These are phyloP conservation scores for Atta colombica DNA, from an alignment of 1,140 invertebrate species.

Conservation along the genomic window DNA sequence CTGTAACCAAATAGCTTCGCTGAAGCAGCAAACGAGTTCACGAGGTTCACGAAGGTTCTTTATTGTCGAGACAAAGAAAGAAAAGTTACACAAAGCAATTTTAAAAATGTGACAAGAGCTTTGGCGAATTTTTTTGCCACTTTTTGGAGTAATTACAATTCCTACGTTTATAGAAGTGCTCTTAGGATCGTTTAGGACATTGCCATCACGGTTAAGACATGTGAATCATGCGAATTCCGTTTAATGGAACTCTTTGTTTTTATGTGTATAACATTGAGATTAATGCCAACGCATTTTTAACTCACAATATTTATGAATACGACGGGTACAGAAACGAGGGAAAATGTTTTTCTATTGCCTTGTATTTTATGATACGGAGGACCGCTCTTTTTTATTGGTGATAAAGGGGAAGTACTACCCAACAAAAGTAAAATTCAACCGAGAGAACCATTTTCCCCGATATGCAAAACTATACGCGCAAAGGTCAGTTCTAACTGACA, in stretches of 20 bases:
- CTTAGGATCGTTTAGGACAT: neutral
- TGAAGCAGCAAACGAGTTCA: conserved; percentile 49
- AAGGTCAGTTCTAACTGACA: conserved; percentile 38
- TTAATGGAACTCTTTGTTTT: conserved; percentile 20
- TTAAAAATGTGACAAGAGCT: conserved; percentile 40
- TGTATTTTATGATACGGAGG: conserved; percentile 14
- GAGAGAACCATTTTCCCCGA: conserved; percentile 9
- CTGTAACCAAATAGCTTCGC: conserved; percentile 53
- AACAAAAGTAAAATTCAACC: neutral
- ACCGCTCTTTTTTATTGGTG: conserved; percentile 16
- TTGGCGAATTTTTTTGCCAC: conserved; percentile 36
- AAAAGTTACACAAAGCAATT: conserved; percentile 36
- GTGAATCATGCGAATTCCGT: conserved; percentile 7
- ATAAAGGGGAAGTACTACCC: conserved; percentile 21
- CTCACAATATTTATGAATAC: conserved; percentile 24
- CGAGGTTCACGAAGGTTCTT: conserved; percentile 40
- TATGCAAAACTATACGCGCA: conserved; percentile 23
- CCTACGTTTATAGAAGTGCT: conserved; percentile 28
- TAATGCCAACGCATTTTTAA: conserved; percentile 31
- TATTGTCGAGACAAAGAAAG: conserved; percentile 28
- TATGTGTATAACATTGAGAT: conserved; percentile 13
- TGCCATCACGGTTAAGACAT: neutral
- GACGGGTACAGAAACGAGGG: neutral
- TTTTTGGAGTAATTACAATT: conserved; percentile 51
- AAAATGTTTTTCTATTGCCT: neutral